Evolutionary conservation across 2,113 vertebrate species (phyloP), one percentile per base, ranked within the genome.

Genomic region (Ptychochromis oligacanthus): DNA sequence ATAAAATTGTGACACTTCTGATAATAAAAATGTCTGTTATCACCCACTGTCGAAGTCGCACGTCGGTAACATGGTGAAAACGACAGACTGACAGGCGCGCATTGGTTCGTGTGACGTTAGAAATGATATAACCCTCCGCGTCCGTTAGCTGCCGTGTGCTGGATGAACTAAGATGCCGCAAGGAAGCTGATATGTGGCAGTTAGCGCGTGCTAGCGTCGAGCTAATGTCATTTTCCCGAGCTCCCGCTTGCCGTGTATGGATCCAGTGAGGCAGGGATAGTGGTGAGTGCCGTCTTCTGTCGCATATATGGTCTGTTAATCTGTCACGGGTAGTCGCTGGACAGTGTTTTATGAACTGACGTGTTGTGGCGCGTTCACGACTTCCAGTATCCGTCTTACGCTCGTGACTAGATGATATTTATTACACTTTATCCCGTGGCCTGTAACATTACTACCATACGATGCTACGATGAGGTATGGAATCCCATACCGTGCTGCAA

Each of bases 251-350:
- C 28, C 52, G 7, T 20, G 11, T 57, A 34, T 84, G 77, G n/a
- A 5, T 56, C 38, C 55, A 77, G 24, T 5, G n/a, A 76, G 52
- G 7, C 70, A 22, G 22, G 60, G 28, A 59, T 80, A 57, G 56
- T 15, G 89, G 88, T 91, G 82, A 88, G 90, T 93, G 18, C 18
- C 28, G 15, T 24, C 7, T 34, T 18, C 3, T 31, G 6, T 58
- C 1, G 22, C 5, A 2, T 62, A 38, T 52, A 26, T 34, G 17
- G 6, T 15, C 20, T 11, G 17, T 4, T 24, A 5, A 18, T 26
- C 0, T 40, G 10, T 4, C n/a, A 7, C 1, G 8, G 46, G 3
- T 13, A 2, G 24, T 57, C 56, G 17, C 4, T 36, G 40, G 8
- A 26, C n/a, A 3, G 2, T 46, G 26, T 49, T 26, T 20, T 55